A percentile compares a stretch with the other conserved stretches of the same genome.
Evolutionary conservation across 2,797 vertebrate genomes (phyloP).

Genomic region (Phrynocephalus forsythii): DNA sequence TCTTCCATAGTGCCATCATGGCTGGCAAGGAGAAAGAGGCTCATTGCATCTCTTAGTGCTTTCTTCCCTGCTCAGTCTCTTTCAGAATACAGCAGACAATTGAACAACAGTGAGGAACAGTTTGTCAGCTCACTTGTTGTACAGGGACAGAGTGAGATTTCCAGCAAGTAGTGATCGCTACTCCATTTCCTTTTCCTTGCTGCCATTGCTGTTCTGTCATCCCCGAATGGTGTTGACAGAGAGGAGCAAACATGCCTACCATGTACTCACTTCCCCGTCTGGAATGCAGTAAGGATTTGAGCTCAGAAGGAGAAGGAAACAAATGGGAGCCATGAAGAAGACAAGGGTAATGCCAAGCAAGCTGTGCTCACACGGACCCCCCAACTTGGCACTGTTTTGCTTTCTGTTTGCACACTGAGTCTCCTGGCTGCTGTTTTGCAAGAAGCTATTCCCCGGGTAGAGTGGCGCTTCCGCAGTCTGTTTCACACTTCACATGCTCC

Average conservation of each 20-base stretch:
- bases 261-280: not conserved
- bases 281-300: not conserved
- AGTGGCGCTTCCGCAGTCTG: conserved; percentile 55
- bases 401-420: conserved; percentile 22
- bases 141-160: not conserved
- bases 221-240: not conserved
- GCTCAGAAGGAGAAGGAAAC: not conserved
- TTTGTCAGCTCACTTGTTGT: not conserved
- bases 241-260: not conserved
- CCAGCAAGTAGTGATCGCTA: not conserved
- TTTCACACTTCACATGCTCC: conserved; percentile 57
- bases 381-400: conserved; percentile 17
- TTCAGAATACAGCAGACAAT: not conserved
- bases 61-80: not conserved
- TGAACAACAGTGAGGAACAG: not conserved
- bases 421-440: conserved; percentile 45
- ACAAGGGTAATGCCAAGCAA: not conserved
- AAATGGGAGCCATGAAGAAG: not conserved
- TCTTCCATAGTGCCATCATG: not conserved
- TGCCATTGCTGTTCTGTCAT: not conserved
- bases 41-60: not conserved
- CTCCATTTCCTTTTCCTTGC: not conserved
- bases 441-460: conserved; percentile 56
- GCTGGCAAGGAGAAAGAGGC: not conserved
- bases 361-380: too few relatives aligned